Evolutionary conservation across 2,888 invertebrate species (phyloP).

Genomic region (Meteorus cinctellus): DNA sequence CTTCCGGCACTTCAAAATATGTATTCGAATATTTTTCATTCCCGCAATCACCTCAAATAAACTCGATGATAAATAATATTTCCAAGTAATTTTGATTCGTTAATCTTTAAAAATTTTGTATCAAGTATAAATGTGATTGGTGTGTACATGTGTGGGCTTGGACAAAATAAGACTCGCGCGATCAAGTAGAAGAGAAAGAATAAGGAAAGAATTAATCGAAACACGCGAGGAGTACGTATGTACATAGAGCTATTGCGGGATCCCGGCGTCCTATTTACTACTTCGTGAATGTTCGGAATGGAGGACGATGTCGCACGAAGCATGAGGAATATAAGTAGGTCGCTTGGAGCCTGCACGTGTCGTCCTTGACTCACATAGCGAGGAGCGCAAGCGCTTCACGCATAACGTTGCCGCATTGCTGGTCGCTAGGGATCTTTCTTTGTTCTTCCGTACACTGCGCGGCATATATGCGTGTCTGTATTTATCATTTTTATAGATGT

Average conservation of each 20-base stretch:
- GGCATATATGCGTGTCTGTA: constrained; percentile 19
- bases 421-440: constrained; percentile 61
- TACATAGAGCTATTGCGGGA: constrained; percentile 33
- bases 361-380: constrained; percentile 73
- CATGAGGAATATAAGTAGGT: constrained; percentile 71
- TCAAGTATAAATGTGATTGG: neutral
- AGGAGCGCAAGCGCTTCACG: constrained; percentile 68
- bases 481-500: neutral
- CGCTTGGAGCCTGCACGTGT: constrained; percentile 72
- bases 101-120: neutral
- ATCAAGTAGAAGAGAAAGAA: neutral
- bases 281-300: constrained; percentile 67
- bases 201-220: constrained; percentile 12
- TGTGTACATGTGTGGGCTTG: neutral
- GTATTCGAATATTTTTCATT: neutral
- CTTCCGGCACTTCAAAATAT: neutral
- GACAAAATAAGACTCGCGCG: neutral
- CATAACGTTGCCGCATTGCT: constrained; percentile 58
- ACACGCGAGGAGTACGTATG: constrained; percentile 2
- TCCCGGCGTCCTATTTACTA: constrained; percentile 53
- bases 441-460: constrained; percentile 54
- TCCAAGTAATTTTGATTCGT: neutral
- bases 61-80: neutral
- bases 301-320: constrained; percentile 67
- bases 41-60: neutral